Percentiles rank a stretch among this genome's conserved stretches.
phyloP scores from a whole-genome alignment of 1,140 invertebrate genomes.

The Heterodera carotae region DNA sequence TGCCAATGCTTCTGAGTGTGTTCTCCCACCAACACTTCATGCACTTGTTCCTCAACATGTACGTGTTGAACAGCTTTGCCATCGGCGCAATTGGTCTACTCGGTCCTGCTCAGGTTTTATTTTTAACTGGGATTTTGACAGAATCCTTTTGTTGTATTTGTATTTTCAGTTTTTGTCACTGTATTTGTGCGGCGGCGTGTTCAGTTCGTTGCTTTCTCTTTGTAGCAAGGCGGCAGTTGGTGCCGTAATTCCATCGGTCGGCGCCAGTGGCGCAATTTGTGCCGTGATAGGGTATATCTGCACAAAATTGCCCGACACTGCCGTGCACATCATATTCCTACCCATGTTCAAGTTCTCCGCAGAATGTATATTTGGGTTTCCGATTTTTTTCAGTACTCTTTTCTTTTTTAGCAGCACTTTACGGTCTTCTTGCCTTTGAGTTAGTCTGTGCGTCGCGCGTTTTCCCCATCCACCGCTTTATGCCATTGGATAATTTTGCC shows the following conservation, averaged over 20 bases:
- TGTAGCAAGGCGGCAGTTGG: conserved; percentile 76
- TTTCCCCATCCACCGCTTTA: conserved; percentile 81
- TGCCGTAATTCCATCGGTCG: conserved; percentile 77
- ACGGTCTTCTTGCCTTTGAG: conserved; percentile 81
- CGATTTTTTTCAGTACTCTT: not conserved
- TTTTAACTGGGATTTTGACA: conserved; percentile 21
- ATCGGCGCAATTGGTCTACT: conserved; percentile 71
- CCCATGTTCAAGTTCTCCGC: conserved; percentile 85
- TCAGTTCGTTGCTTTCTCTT: conserved; percentile 84
- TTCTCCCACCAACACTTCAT: conserved; percentile 87
- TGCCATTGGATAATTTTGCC: conserved; percentile 92
- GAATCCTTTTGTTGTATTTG: not conserved
- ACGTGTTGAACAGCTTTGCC: conserved; percentile 83
- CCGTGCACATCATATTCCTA: conserved; percentile 84
- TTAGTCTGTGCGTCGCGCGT: conserved; percentile 73
- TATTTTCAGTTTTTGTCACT: conserved; percentile 79
- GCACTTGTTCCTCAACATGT: conserved; percentile 91
- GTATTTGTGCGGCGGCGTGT: conserved; percentile 80
- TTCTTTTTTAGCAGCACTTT: conserved; percentile 73
- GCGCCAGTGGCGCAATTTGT: conserved; percentile 92
- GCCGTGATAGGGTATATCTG: conserved; percentile 83
- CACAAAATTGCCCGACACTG: conserved; percentile 79
- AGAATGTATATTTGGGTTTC: conserved; percentile 67
- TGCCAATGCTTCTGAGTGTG: conserved; percentile 85
- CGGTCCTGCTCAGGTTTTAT: conserved; percentile 76